Percentiles rank a stretch among this genome's conserved stretches.
Evolutionary conservation across 1,140 invertebrate species (phyloP).

Genomic region (Mactra quadrangularis): DNA sequence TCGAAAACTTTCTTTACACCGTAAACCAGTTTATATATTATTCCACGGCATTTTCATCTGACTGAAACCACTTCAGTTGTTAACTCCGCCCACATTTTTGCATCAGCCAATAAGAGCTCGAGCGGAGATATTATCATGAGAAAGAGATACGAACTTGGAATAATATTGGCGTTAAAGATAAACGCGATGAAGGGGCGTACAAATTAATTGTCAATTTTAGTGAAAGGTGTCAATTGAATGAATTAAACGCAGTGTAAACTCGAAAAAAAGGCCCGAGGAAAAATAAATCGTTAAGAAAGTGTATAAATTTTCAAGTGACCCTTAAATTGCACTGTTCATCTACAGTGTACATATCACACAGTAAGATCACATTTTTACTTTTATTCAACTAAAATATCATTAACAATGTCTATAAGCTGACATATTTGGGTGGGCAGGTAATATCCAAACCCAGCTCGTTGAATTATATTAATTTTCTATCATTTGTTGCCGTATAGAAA

Average conservation of each 20-base stretch:
- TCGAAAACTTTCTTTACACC: conserved; percentile 54
- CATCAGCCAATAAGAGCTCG: conserved; percentile 11
- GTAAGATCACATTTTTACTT: conserved; percentile 33
- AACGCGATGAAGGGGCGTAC: conserved; percentile 52
- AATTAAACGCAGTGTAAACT: conserved; percentile 60
- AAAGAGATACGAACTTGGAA: conserved; percentile 1
- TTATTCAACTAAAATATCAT: conserved; percentile 52
- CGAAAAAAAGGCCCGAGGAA: conserved; percentile 31
- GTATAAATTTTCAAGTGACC: conserved; percentile 62
- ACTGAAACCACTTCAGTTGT: conserved; percentile 47
- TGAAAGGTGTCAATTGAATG: conserved; percentile 60
- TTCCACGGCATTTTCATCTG: conserved; percentile 5
- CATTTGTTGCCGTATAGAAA: neutral
- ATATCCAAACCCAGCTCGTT: neutral
- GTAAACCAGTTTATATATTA: conserved; percentile 60
- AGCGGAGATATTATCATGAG: conserved; percentile 15
- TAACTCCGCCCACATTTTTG: conserved; percentile 45
- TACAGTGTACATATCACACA: neutral
- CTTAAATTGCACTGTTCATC: conserved; percentile 44
- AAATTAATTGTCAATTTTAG: conserved; percentile 60
- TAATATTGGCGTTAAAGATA: conserved; percentile 22
- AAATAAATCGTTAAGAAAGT: conserved; percentile 8
- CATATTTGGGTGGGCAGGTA: conserved; percentile 22
- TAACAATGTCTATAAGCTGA: neutral
- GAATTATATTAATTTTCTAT: conserved; percentile 11